Evolutionary conservation across 2,797 vertebrate species (phyloP), one percentile per base, ranked within the genome.

Genomic region (Basileuterus tristriatus): DNA sequence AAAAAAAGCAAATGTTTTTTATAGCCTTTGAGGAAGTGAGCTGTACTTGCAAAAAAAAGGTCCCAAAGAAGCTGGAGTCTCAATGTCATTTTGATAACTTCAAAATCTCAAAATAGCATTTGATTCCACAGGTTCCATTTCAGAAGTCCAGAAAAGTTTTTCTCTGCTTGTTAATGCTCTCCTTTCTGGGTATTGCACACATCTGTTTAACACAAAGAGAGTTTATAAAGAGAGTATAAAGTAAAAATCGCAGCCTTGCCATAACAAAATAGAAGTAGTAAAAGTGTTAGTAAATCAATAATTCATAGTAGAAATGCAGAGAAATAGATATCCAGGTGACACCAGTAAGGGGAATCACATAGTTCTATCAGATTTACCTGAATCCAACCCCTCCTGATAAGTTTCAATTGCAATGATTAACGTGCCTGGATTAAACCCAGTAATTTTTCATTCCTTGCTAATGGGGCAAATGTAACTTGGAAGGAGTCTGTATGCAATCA

Each of bases 401-500:
- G 49, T 74, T 63, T 91, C 67, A 82, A 27, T n/a, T 79, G 84
- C 22, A 80, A 55, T 39, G 5, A 24, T 72, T 94, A 85, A 94
- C 1, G 4, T 46, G 70, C 53, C 65, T 53, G 63, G 74, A 92
- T 82, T 93, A 91, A 80, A 89, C 44, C 46, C 46, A 69, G 37
- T 52, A 74, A 87, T 90, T 94, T 95, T 94, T 94, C 69, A 44
- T 58, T 92, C 46, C 44, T 72, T 80, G 75, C 50, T 93, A 90
- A 90, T 37, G 46, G 89, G 76, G 41, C 41, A 95, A 88, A 87
- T 29, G 75, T 89, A 94, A 91, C 77, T 92, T 80, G 75, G 79
- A 95, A 94, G 37, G 76, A 58, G 68, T 80, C 72, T 95, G 84
- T 69, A 63, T 58, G 70, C 90, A 94, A 44, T 94, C 89, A 74